phyloP scores from a whole-genome alignment of 2,888 invertebrate species.

The Homarus gammarus region DNA sequence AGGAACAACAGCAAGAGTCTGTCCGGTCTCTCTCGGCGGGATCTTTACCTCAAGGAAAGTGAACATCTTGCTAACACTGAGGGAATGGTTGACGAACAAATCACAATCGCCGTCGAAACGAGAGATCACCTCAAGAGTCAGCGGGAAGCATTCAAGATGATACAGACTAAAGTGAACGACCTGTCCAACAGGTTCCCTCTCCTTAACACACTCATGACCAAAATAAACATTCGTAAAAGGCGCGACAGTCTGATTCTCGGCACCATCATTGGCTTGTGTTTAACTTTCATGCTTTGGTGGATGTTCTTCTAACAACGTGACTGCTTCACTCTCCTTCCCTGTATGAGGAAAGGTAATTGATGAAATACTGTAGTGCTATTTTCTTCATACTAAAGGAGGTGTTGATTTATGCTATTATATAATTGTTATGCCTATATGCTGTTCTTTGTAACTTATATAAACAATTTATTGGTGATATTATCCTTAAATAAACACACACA shows the following conservation, averaged over 20 bases:
- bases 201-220: conserved; percentile 91
- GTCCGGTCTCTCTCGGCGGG: conserved; percentile 73
- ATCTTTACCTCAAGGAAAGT: conserved; percentile 74
- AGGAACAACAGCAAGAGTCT: conserved; percentile 64
- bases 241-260: conserved; percentile 95
- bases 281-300: conserved; percentile 79
- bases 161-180: conserved; percentile 95
- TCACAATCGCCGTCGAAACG: conserved; percentile 97
- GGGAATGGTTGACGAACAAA: conserved; percentile 96
- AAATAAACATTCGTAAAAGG: conserved; percentile 95
- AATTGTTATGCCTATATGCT: too few species aligned
- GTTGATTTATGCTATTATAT: too few species aligned
- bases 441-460: too few species aligned
- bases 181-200: conserved; percentile 94
- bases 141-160: conserved; percentile 91
- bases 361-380: too few species aligned
- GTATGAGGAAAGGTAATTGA: too few species aligned
- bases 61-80: conserved; percentile 87
- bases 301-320: conserved; percentile 75
- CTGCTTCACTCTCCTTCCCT: too few species aligned
- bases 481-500: too few species aligned
- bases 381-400: too few species aligned
- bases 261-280: conserved; percentile 81
- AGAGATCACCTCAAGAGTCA: conserved; percentile 95
- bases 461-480: too few species aligned